Percentiles rank a stretch among this genome's conserved stretches.
These are phyloP conservation scores for Telmatochromis sp. DNA, from an alignment of 2,113 vertebrate species.

Conservation along the genomic window DNA sequence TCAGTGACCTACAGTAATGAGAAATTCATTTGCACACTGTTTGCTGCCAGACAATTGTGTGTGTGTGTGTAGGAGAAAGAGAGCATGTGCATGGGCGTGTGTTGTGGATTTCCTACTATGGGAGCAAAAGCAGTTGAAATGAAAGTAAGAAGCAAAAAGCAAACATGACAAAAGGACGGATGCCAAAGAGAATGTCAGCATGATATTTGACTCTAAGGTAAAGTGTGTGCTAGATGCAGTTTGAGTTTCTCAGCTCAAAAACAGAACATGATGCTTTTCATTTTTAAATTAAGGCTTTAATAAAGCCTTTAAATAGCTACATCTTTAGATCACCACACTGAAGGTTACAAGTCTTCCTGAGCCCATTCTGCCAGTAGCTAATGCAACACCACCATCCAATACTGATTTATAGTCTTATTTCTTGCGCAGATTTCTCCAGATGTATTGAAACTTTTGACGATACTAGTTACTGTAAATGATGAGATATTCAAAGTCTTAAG, in stretches of 20 bases:
- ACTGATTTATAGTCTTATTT: neutral
- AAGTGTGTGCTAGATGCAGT: neutral
- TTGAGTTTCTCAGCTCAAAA: neutral
- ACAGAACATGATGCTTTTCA: neutral
- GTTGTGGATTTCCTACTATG: neutral
- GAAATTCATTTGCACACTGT: conserved; percentile 77
- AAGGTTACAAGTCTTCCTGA: neutral
- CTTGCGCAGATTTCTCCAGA: neutral
- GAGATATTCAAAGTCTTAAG: neutral
- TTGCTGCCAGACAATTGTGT: conserved; percentile 46
- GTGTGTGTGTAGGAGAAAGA: neutral
- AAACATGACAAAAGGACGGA: neutral
- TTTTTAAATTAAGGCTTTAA: neutral
- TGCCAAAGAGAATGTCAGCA: neutral
- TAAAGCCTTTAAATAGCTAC: neutral
- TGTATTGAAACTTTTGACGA: neutral
- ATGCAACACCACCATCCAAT: neutral
- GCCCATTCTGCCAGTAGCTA: neutral
- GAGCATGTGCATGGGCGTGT: neutral
- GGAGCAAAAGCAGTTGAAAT: neutral
- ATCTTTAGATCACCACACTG: neutral
- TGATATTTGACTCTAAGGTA: neutral
- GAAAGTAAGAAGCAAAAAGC: neutral
- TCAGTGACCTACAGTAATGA: conserved; percentile 92
- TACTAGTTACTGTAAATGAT: neutral